Base-by-base conservation (phyloP, 2,113 vertebrate genomes). In the Euleptes europaea region DNA sequence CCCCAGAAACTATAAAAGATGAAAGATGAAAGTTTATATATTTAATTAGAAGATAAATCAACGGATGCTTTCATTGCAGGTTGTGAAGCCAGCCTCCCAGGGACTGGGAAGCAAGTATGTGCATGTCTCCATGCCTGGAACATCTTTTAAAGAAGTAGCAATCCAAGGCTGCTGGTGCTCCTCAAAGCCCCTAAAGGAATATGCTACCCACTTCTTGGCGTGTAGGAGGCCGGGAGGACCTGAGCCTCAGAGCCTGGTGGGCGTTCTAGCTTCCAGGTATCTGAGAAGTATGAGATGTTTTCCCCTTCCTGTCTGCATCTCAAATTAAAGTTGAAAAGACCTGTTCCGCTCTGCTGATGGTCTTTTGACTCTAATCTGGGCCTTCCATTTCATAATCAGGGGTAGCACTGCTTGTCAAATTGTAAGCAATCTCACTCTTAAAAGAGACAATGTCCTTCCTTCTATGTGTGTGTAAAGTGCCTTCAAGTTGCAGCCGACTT, bases 1-100 rank as follows among this genome's bases (percentile, higher is more conserved):
- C 0, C 23, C 14, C 51, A 87, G 85, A 90, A 90, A 26, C 88
- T 92, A 78, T 54, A 49, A 54, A 4, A 28, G 15, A 83, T 2
- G 88, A 57, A 28, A 54, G 15, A 80, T 2, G 42, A 38, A 28
- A 57, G 33, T 11, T 54, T 38, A 47, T 38, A 51, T 28, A 12
- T 26, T 70, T 51, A 40, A 38, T 40, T 49, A 28, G 60, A 28
- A 28, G 60, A 28, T 63, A 57, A 21, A 57, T 57, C 21, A 23
- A 15, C 44, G 13, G 33, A 3, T 44, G 11, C 42, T 26, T 47
- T 21, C 35, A 49, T 35, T 70, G 60, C 14, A 15, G 13, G 31
- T 31, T 74, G 38, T 3, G 31, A 13, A 23, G n/a, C 72, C 14
- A 47, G 28, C 13, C 44, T n/a, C 15, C 15, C 44, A 17, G 42